Conservation (phyloP, 1,140 invertebrate species). For the Polypedilum pembai region DNA sequence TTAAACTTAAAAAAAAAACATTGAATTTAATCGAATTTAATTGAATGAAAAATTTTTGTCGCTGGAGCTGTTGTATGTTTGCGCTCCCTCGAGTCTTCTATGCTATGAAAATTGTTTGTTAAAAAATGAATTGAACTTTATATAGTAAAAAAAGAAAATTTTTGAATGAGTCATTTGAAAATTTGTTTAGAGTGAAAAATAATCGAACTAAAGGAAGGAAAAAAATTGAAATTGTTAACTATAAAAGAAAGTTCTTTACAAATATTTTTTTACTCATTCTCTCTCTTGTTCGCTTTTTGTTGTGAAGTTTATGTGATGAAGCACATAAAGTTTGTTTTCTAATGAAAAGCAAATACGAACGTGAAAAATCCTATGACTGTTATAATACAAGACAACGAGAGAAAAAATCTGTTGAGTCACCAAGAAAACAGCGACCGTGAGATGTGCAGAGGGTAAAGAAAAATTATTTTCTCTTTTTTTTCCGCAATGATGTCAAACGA, state of each 20-base stretch:
- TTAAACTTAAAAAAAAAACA: not conserved
- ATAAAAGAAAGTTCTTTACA: not conserved
- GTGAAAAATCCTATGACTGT: conserved; percentile 10
- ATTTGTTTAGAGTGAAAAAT: not conserved
- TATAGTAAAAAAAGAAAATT: not conserved
- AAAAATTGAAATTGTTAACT: conserved; percentile 1
- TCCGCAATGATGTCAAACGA: too few relatives aligned
- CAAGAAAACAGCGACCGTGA: not conserved
- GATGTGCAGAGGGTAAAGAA: not conserved
- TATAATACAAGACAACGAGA: not conserved
- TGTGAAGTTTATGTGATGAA: not conserved
- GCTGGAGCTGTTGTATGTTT: conserved; percentile 1
- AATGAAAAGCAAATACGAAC: conserved; percentile 13
- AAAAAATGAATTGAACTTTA: not conserved
- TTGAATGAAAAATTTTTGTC: not conserved
- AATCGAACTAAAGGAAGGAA: not conserved
- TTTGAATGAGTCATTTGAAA: not conserved
- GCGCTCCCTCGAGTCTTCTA: not conserved
- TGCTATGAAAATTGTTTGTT: not conserved
- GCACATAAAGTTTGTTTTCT: conserved; percentile 18
- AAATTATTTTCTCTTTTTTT: not conserved
- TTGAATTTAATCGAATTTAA: not conserved
- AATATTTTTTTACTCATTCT: too few relatives aligned
- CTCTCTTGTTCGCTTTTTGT: not conserved
- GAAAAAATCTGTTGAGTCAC: conserved; percentile 8